Evolutionary conservation across 2,888 invertebrate genomes (phyloP), one percentile per base, ranked within the genome.

Genomic region (Hoplodrina blanda): DNA sequence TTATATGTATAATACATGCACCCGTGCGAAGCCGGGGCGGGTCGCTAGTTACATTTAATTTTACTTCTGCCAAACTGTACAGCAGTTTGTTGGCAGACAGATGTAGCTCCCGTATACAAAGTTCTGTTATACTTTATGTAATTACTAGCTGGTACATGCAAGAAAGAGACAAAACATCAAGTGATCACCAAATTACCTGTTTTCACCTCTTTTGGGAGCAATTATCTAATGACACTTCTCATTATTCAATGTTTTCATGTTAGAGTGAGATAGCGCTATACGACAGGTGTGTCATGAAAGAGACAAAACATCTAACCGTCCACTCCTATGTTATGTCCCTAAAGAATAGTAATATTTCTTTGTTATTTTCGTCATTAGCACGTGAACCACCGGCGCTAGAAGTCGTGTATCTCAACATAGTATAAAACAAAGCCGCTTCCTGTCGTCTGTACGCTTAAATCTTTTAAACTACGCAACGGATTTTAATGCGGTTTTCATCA

Each of bases 221-320:
- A 25, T 52, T 41, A 50, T 15, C 3, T 33, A 55, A 46, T 46
- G 19, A 17, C 54, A 25, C 30, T 49, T 30, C 19, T 7, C 15
- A 46, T n/a, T 30, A 41, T 49, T 54, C 5, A n/a, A 53, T 54
- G 10, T n/a, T n/a, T n/a, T n/a, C n/a, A n/a, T n/a, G n/a, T 33
- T 50, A 46, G 15, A 59, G 25, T 13, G 73, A 62, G 61, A 33
- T 11, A 8, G 49, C 19, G 13, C 2, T 72, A 55, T 50, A 37
- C 13, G 10, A 37, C 11, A 30, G 0, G 8, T 20, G 19, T 8
- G 20, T 13, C 0, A 6, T 6, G 19, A 76, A 52, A 46, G 55
- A 46, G 73, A 46, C 19, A 15, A 19, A 37, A 13, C 0, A 49
- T 55, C 10, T 30, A 33, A 20, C 4, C 4, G 11, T 20, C 30